Evolutionary conservation across 2,797 vertebrate species (phyloP), one percentile per base, ranked within the genome.

Genomic region (Clamator glandarius): DNA sequence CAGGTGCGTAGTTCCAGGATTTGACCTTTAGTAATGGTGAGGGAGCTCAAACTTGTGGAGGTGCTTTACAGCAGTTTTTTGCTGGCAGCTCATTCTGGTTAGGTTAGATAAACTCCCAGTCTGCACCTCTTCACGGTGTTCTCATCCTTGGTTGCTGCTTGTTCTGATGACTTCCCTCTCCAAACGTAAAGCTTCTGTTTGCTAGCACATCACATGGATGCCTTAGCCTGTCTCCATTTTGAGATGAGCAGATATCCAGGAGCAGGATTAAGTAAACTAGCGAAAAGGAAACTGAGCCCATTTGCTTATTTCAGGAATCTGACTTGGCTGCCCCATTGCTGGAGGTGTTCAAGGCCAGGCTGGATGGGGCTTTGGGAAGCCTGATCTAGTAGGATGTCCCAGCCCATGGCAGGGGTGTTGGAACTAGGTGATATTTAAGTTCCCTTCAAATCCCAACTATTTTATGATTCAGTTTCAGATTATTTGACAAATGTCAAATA

Each of bases 171-270:
- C 64, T 78, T 93, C 28, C 44, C n/a, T 70, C 39, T 66, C 39
- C 61, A 29, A 11, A 25, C 17, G 8, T 21, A 42, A 62, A n/a
- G 11, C 28, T 73, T 44, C 5, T 4, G 8, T 57, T 81, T 46
- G 33, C 64, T 76, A 33, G 12, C 8, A 5, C 1, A 1, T 58
- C 1, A 0, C 2, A 0, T 8, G 11, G 18, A 6, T 62, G 21
- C 31, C 20, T 48, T 26, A 15, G 36, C 21, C 59, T 28, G 26
- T 16, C 25, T 57, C 12, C 24, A 8, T 15, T 31, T 51, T 55
- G 31, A 17, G 36, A 12, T 33, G 12, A 35, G 52, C n/a, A 17
- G 36, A 31, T 80, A 54, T 50, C 17, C 33, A 28, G 52, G 39
- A 39, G 28, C 67, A 54, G 21, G 39, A 42, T 48, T 51, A 58